A percentile compares a stretch with the other conserved stretches of the same genome.
Conservation (phyloP, 2,797 vertebrate genomes). For the Urosaurus nigricauda region DNA sequence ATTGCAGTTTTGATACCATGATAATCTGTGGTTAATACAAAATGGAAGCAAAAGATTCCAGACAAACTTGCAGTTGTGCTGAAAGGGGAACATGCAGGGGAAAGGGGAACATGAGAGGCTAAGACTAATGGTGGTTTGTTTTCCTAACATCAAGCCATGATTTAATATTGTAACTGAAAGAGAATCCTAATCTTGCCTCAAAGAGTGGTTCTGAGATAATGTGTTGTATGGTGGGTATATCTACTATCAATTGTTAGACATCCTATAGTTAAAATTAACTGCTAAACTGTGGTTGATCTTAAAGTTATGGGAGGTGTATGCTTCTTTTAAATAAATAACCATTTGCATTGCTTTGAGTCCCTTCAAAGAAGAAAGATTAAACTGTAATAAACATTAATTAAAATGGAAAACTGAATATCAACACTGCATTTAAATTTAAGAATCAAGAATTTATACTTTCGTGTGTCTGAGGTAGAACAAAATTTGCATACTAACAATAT, state of each 20-base stretch:
- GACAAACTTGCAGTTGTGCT: not conserved
- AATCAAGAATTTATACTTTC: not conserved
- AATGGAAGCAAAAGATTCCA: not conserved
- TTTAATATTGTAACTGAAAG: not conserved
- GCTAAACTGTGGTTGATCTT: no score
- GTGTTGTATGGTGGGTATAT: not conserved
- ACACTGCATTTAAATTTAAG: not conserved
- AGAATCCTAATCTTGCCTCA: not conserved
- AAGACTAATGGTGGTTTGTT: not conserved
- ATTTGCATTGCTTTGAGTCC: not conserved
- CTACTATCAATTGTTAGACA: not conserved
- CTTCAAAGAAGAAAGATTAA: not conserved
- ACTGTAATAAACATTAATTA: not conserved
- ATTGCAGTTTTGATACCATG: not conserved
- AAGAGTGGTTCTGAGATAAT: not conserved
- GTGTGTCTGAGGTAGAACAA: not conserved
- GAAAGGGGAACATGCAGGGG: not conserved
- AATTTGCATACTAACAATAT: not conserved
- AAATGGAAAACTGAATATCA: not conserved
- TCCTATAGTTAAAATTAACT: not conserved
- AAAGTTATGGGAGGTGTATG: not conserved
- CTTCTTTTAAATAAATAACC: not conserved
- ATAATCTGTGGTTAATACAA: not conserved
- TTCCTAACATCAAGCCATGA: not conserved
- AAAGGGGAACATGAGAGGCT: not conserved